Evolutionary conservation across 2,888 invertebrate genomes (phyloP).

Genomic region (Thymelicus sylvestris): DNA sequence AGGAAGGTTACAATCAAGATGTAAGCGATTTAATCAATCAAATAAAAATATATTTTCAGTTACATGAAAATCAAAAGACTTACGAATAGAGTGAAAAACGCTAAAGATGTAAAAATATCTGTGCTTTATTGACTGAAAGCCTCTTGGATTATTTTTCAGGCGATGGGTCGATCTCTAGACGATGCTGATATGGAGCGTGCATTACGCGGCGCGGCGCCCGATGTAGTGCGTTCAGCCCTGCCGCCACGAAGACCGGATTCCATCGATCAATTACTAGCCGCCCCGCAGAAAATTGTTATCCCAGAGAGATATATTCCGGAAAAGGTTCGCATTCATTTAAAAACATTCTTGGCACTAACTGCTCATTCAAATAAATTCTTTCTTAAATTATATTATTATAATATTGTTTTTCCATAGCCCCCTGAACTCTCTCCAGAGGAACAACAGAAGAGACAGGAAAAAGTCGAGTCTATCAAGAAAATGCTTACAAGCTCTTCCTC

Average conservation of each 20-base stretch:
- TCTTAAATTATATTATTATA: not conserved
- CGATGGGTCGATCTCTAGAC: slow-evolving; percentile 88
- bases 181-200: slow-evolving; percentile 95
- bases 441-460: slow-evolving; percentile 91
- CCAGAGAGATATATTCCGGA: slow-evolving; percentile 97
- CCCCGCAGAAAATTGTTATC: slow-evolving; percentile 95
- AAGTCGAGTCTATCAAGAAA: slow-evolving; percentile 95
- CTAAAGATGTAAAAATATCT: too few relatives aligned
- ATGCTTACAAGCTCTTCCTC: slow-evolving; percentile 91
- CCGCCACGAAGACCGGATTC: slow-evolving; percentile 88
- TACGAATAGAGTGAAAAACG: too few relatives aligned
- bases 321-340: slow-evolving; percentile 80
- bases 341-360: not conserved
- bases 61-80: too few relatives aligned
- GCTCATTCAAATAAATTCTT: too few relatives aligned
- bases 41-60: too few relatives aligned
- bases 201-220: slow-evolving; percentile 90
- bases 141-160: slow-evolving; percentile 50
- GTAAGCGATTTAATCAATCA: slow-evolving; percentile 58
- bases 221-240: slow-evolving; percentile 93
- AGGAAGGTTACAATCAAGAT: slow-evolving; percentile 73
- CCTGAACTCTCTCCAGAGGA: slow-evolving; percentile 94
- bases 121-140: not conserved
- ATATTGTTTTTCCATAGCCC: slow-evolving; percentile 70
- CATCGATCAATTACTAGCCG: slow-evolving; percentile 93